Evolutionary conservation across 2,797 vertebrate genomes (phyloP), one percentile per base, ranked within the genome.

Genomic region (Jordanella pulchra): DNA sequence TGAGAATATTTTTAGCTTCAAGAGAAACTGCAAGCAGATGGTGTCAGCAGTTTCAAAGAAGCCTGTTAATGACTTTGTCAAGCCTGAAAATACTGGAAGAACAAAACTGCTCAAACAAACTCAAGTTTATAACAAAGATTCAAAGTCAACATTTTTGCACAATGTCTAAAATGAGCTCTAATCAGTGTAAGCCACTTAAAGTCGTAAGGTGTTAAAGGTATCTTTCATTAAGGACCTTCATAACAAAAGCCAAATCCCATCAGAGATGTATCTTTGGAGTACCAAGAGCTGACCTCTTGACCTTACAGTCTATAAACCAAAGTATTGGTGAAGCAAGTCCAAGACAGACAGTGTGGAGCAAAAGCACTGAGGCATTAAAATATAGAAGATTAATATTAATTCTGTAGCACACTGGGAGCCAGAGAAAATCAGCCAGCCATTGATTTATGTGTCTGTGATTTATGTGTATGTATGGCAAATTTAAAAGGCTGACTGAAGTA

Each of bases 1-100:
- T 27, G 11, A 28, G 65, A 1, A 67, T 82, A 86, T 78, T 86
- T 84, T 83, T 83, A 86, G 78, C 80, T 58, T 44, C 54, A 80
- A 39, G 71, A n/a, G 42, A 60, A 72, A 53, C 51, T 30, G 47
- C 44, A 74, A 27, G 44, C 67, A 56, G 54, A 66, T 64, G 48
- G 73, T 76, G 42, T 76, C 23, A 75, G 67, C 50, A 56, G 42
- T 65, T 64, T 73, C 30, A 80, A 73, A 84, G 72, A 48, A 72
- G 48, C 61, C 64, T 55, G 61, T 82, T 67, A 73, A 60, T 86
- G 63, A 69, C 55, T 70, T n/a, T 77, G 63, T 75, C 51, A 51
- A 35, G 58, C 65, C 65, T 13, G 54, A 75, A 28, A 25, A 74
- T 25, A 32, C 60, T 27, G 11, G n/a, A 78, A 67, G 66, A 82